phyloP scores from a whole-genome alignment of 2,888 invertebrate species.

The Cylindroiulus punctatus region DNA sequence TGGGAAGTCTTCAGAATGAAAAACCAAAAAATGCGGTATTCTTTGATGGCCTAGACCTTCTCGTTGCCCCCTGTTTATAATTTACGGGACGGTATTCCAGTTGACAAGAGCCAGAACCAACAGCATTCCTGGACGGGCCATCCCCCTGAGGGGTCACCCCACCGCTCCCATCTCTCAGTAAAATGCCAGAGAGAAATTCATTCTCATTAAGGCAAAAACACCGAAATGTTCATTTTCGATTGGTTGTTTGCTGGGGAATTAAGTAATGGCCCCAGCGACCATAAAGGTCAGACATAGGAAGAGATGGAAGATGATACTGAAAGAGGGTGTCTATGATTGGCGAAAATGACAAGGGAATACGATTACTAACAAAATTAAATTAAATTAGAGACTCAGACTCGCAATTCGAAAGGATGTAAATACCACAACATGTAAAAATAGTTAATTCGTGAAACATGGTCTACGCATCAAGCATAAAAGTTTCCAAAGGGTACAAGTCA shows the following conservation, averaged over 20 bases:
- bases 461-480: no score
- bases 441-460: no score
- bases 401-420: no score
- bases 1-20: constrained; percentile 36
- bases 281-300: neutral
- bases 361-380: no score
- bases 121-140: constrained; percentile 47
- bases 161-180: constrained; percentile 11
- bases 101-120: constrained; percentile 44
- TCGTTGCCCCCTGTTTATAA: constrained; percentile 1
- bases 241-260: no score
- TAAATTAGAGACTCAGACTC: no score
- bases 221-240: neutral
- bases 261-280: no score
- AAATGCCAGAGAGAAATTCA: neutral
- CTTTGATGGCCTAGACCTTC: constrained; percentile 51
- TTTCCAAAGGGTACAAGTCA: no score
- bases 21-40: constrained; percentile 11
- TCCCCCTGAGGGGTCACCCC: neutral
- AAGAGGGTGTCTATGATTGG: no score
- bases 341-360: no score
- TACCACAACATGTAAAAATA: no score
- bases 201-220: constrained; percentile 1
- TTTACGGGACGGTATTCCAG: constrained; percentile 34
- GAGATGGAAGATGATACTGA: no score